Evolutionary conservation across 2,113 vertebrate genomes (phyloP), one percentile per base, ranked within the genome.

Genomic region (Crotalus tigris): DNA sequence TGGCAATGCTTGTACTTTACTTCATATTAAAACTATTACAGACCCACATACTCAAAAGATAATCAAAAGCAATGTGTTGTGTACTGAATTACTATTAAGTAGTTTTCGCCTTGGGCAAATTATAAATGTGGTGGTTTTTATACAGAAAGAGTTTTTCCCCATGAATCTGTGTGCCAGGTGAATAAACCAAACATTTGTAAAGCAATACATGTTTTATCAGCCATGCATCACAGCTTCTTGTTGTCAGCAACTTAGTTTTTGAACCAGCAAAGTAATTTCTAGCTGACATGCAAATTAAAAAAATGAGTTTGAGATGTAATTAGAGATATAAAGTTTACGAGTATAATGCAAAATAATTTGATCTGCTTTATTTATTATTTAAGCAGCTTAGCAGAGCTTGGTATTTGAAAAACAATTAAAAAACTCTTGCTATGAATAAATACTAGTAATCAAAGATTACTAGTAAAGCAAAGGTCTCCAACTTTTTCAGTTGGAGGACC

Each of bases 201-300:
- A 94, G 61, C 86, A 64, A 3, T 4, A 93, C 9, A 91, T 11
- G 0, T 95, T 92, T 15, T 3, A 39, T 90, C 69, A 90, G 57
- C 75, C 75, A 91, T 85, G 69, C 54, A n/a, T 86, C 75, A 59
- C 81, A 88, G 69, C 58, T 53, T 92, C 57, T 88, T 21, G 3
- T 23, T 87, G 57, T n/a, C 90, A 90, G 7, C 4, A 90, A 59
- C 10, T 33, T 0, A 59, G 23, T 75, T 6, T 93, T n/a, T 86
- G 26, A 87, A 81, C 89, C 29, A 87, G n/a, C 64, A n/a, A 86
- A 93, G 92, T 75, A 51, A 24, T 0, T 1, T 44, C 49, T 3
- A 2, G 26, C 29, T 93, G 21, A 94, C 64, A 94, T 29, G n/a
- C 54, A 51, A 93, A 59, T 39, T 95, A 92, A 91, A 55, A 53